phyloP scores from a whole-genome alignment of 1,140 invertebrate genomes.

The Pygmarrhopalites habei region DNA sequence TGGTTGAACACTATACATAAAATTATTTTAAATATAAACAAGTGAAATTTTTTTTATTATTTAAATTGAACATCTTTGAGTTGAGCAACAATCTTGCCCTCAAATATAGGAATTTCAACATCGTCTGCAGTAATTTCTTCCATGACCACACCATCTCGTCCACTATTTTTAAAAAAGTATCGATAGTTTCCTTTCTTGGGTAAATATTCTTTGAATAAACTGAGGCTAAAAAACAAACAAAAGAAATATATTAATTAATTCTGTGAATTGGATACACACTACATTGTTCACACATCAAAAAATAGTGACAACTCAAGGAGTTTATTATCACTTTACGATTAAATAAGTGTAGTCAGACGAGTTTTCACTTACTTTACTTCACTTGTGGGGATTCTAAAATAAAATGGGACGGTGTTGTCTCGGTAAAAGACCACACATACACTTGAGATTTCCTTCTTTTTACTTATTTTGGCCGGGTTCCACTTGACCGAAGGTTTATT shows the following conservation, averaged over 20 bases:
- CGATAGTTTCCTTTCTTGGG: constrained; percentile 14
- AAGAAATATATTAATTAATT: too few relatives aligned
- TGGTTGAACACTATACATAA: too few relatives aligned
- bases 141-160: background rate
- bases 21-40: too few relatives aligned
- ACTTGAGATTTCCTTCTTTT: constrained; percentile 3
- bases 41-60: background rate
- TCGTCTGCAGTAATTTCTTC: background rate
- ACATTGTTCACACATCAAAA: too few relatives aligned
- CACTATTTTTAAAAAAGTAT: constrained; percentile 9
- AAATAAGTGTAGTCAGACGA: too few relatives aligned
- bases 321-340: too few relatives aligned
- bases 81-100: constrained; percentile 8
- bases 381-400: constrained; percentile 5
- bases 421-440: background rate
- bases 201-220: constrained; percentile 6
- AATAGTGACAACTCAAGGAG: too few relatives aligned
- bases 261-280: too few relatives aligned
- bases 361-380: too few relatives aligned
- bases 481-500: background rate
- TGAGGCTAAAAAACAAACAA: too few relatives aligned
- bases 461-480: background rate
- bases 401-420: background rate
- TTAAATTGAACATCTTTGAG: background rate
- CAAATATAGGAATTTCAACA: background rate